Conservation (phyloP, 2,888 invertebrate genomes). For the Neelides folsomi region DNA sequence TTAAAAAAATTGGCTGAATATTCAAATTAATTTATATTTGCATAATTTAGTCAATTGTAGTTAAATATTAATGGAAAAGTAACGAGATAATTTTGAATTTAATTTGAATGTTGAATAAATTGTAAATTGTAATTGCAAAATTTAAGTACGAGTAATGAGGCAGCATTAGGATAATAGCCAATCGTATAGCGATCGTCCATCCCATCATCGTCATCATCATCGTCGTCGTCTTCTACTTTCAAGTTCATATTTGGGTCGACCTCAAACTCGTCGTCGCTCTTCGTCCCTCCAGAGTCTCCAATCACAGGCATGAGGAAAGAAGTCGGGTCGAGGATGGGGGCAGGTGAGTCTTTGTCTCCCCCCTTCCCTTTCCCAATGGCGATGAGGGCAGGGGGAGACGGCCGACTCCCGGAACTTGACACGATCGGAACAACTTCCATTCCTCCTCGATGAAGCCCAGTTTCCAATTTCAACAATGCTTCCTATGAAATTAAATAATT, state of each 20-base stretch:
- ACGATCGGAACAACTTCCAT: constrained; percentile 17
- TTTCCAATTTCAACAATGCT: constrained; percentile 6
- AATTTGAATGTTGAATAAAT: no score
- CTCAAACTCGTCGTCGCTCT: constrained; percentile 19
- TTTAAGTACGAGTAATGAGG: constrained; percentile 27
- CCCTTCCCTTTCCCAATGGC: constrained; percentile 13
- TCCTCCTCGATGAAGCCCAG: background rate
- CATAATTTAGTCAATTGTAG: background rate
- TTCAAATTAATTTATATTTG: background rate
- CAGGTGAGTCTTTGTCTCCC: constrained; percentile 14
- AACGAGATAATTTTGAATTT: no score
- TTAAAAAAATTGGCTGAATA: background rate
- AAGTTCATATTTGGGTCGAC: constrained; percentile 25
- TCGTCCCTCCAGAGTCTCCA: constrained; percentile 13
- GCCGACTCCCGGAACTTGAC: constrained; percentile 27
- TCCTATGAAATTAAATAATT: no score
- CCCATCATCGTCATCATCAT: constrained; percentile 32
- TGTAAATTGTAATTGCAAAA: background rate
- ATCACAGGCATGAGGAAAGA: constrained; percentile 30
- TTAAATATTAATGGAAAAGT: background rate
- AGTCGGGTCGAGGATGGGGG: constrained; percentile 19
- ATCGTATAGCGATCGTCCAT: constrained; percentile 28
- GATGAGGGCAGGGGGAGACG: constrained; percentile 30
- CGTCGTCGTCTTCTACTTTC: constrained; percentile 30
- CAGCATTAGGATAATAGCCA: constrained; percentile 30